Conservation (phyloP, 2,797 vertebrate genomes). For the Oryzias dopingdopingensis region DNA sequence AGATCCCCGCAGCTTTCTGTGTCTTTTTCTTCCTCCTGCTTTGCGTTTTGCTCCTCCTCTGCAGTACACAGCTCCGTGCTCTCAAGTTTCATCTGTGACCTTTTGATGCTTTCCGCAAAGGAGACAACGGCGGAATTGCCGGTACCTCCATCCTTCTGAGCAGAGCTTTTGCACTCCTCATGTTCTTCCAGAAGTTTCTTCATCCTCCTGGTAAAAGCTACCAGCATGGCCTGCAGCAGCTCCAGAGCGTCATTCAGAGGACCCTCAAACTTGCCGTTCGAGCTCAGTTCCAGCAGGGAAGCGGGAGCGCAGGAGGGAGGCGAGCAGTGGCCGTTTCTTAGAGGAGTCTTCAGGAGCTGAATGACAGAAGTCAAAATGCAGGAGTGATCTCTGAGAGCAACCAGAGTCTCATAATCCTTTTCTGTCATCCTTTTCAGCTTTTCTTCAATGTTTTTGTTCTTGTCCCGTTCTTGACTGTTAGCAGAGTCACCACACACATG, state of each 20-base stretch:
- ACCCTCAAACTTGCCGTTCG: constrained; percentile 47
- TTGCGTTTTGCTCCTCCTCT: constrained; percentile 43
- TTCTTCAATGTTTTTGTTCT: constrained; percentile 13
- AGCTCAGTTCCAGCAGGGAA: constrained; percentile 35
- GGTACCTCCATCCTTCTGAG: constrained; percentile 64
- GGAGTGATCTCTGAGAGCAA: constrained; percentile 86
- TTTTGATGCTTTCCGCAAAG: constrained; percentile 1
- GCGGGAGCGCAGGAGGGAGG: constrained; percentile 44
- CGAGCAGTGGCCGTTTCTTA: constrained; percentile 80
- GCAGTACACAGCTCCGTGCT: constrained; percentile 27
- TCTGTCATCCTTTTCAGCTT: constrained; percentile 55
- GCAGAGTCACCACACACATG: constrained; percentile 59
- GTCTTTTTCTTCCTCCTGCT: constrained; percentile 30
- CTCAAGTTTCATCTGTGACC: constrained; percentile 30
- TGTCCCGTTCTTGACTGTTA: constrained; percentile 31
- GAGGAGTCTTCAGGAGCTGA: constrained; percentile 79
- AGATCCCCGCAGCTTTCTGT: constrained; percentile 66
- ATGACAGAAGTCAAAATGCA: constrained; percentile 86
- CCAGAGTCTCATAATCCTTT: constrained; percentile 80
- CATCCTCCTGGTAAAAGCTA: constrained; percentile 80
- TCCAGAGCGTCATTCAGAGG: constrained; percentile 83
- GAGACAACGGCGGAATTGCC: constrained; percentile 53
- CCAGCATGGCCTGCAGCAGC: constrained; percentile 86
- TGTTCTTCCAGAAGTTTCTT: constrained; percentile 70
- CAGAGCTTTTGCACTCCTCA: constrained; percentile 4